phyloP scores from a whole-genome alignment of 2,888 invertebrate species.

The Meandrusa payeni region DNA sequence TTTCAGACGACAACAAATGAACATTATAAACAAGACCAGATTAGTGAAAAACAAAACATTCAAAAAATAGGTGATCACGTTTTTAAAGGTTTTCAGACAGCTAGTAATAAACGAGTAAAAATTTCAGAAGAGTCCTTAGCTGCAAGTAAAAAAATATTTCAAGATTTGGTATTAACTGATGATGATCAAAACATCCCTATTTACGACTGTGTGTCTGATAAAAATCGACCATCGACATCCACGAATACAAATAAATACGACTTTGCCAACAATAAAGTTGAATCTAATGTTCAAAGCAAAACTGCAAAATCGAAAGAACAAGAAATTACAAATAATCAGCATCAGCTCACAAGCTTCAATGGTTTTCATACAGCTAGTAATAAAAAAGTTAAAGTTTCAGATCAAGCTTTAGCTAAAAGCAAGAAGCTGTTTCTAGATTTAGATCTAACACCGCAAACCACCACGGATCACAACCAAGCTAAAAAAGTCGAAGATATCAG shows the following conservation, averaged over 20 bases:
- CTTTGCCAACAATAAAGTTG: too few species aligned
- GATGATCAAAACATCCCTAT: too few species aligned
- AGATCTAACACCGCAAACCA: too few species aligned
- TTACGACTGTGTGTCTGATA: too few species aligned
- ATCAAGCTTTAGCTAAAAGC: constrained; percentile 43
- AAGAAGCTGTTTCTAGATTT: constrained; percentile 45
- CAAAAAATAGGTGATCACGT: constrained; percentile 42
- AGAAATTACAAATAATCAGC: too few species aligned
- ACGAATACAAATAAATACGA: too few species aligned
- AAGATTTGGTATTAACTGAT: constrained; percentile 30
- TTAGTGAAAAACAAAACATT: constrained; percentile 41
- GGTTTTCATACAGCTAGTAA: constrained; percentile 54
- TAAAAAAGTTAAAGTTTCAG: constrained; percentile 40
- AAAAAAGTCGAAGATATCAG: too few species aligned
- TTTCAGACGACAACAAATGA: background rate
- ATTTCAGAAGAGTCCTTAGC: constrained; percentile 44
- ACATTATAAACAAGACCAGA: constrained; percentile 25
- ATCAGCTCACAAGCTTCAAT: too few species aligned
- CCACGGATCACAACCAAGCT: too few species aligned
- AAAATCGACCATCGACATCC: too few species aligned
- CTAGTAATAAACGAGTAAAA: constrained; percentile 39
- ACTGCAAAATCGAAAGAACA: too few species aligned
- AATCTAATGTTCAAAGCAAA: too few species aligned
- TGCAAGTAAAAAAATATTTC: constrained; percentile 46
- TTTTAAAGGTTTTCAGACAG: constrained; percentile 41